Base-by-base conservation (phyloP, 2,888 invertebrate genomes). In the Allygus modestus region DNA sequence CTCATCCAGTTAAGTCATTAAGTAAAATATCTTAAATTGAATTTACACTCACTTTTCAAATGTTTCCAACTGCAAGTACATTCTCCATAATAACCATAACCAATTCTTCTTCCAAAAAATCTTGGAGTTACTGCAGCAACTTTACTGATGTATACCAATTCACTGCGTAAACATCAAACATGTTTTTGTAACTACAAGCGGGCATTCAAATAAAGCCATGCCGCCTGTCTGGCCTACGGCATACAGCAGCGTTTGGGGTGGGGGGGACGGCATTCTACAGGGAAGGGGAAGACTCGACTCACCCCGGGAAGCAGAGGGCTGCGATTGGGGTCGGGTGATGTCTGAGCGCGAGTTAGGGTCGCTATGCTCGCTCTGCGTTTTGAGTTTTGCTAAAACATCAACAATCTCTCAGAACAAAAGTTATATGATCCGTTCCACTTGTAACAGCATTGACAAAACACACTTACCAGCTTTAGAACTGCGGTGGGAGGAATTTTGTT, bases 301-400 rank as follows among this genome's bases (percentile, higher is more conserved):
- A 86, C 87, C 85, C 85, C 84, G 43, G 84, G 84, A 28, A 75
- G 58, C 12, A 51, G 28, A 28, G 83, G 71, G 77, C 81, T 82
- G 33, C 81, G 75, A 33, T 73, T 83, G 33, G 75, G 58, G 46
- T 87, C 86, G 28, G 85, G 26, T 9, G 81, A 83, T 61, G 77
- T 82, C 82, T 86, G 86, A 26, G 82, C 81, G 81, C 86, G 86
- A 61, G 86, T 86, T 54, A 86, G 65, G 37, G 87, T 86, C 65
- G 87, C 87, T 79, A 87, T 86, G 81, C 86, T 86, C 82, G 87
- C 87, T 83, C 87, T 61, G 71, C 87, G 85, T 82, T 87, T 87
- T 69, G 84, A 85, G 71, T 71, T 73, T 81, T 84, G 81, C 81
- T 81, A 84, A 58, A 84, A 84, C 71, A 84, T n/a, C 83, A 83